phyloP scores from a whole-genome alignment of 2,888 invertebrate genomes.

The Rhamnusium bicolor region DNA sequence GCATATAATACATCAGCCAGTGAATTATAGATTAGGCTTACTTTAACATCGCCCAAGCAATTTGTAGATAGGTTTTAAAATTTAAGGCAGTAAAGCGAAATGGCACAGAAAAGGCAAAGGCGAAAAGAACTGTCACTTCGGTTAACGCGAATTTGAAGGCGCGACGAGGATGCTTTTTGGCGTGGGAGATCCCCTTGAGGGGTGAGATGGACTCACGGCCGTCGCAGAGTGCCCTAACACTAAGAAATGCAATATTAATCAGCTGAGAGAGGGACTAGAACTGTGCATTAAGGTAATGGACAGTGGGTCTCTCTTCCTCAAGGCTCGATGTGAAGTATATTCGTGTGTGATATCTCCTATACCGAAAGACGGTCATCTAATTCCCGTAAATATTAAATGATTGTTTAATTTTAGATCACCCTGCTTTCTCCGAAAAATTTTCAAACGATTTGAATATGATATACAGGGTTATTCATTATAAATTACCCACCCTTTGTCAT shows the following conservation, averaged over 20 bases:
- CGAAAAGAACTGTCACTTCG: constrained; percentile 65
- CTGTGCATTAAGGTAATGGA: constrained; percentile 72
- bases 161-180: constrained; percentile 45
- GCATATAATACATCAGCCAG: constrained; percentile 40
- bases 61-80: constrained; percentile 65
- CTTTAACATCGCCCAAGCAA: constrained; percentile 60
- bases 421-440: too few relatives aligned
- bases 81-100: constrained; percentile 63
- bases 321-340: constrained; percentile 39
- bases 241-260: constrained; percentile 79
- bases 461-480: too few relatives aligned
- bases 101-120: constrained; percentile 47
- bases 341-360: constrained; percentile 42
- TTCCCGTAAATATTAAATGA: constrained; percentile 46
- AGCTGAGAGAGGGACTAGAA: constrained; percentile 70
- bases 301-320: constrained; percentile 55
- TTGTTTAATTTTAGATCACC: constrained; percentile 22
- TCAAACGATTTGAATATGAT: too few relatives aligned
- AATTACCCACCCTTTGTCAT: too few relatives aligned
- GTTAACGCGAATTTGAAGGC: constrained; percentile 56
- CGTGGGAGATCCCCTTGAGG: constrained; percentile 37
- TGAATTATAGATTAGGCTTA: constrained; percentile 59
- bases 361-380: constrained; percentile 47
- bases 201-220: constrained; percentile 28
- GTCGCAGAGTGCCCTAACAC: constrained; percentile 64